Percentiles rank a stretch among this genome's conserved stretches.
These are phyloP conservation scores for Enteromius unitaeniatus DNA, from an alignment of 2,797 vertebrate genomes.

Conservation along the genomic window DNA sequence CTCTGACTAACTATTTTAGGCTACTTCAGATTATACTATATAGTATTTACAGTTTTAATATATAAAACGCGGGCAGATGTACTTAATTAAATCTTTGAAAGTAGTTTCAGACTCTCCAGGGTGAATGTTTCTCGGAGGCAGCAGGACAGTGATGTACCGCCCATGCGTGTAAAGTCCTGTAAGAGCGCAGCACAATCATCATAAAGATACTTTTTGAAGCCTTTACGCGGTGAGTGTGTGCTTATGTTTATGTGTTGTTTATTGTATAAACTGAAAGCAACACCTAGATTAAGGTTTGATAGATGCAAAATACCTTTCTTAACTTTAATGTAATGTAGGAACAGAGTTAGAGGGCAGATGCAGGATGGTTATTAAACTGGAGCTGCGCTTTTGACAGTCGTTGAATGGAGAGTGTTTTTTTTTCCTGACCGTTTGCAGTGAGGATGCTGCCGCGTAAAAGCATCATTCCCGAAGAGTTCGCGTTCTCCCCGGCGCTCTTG, in stretches of 20 bases:
- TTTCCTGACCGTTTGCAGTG: not conserved
- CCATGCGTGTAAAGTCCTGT: slow-evolving; percentile 36
- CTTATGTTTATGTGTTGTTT: not conserved
- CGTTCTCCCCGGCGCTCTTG: slow-evolving; percentile 83
- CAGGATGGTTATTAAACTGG: not conserved
- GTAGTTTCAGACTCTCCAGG: not conserved
- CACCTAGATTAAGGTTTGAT: not conserved
- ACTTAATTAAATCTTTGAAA: not conserved
- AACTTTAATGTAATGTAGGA: not conserved
- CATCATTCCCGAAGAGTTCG: slow-evolving; percentile 98
- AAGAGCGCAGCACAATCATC: slow-evolving; percentile 14
- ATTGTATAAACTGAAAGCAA: not conserved
- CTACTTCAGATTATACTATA: not conserved
- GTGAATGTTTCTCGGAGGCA: not conserved
- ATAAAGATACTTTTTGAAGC: slow-evolving; percentile 5
- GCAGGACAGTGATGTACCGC: slow-evolving; percentile 44
- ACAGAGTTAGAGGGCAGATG: not conserved
- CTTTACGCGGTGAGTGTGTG: slow-evolving; percentile 2
- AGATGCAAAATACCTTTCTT: not conserved
- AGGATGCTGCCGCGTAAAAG: slow-evolving; percentile 95
- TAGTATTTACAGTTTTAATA: not conserved
- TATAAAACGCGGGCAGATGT: not conserved
- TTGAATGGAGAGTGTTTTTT: not conserved
- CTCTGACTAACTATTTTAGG: not conserved
- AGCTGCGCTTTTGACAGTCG: slow-evolving; percentile 12